Percentiles rank a stretch among this genome's conserved stretches.
These are phyloP conservation scores for Camponotus pennsylvanicus DNA, from an alignment of 1,140 invertebrate species.

Conservation along the genomic window DNA sequence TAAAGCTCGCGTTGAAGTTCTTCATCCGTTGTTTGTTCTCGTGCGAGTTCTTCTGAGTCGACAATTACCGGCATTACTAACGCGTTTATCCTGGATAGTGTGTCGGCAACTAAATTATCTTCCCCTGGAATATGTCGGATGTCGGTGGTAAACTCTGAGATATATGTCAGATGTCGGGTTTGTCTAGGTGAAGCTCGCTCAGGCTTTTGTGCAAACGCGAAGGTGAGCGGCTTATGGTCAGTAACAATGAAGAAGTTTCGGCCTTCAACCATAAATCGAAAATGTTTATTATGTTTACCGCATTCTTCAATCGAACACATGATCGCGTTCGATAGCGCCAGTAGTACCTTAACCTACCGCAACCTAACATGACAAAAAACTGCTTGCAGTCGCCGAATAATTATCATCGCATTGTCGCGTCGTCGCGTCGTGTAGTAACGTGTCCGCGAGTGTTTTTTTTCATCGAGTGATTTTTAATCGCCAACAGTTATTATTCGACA, in stretches of 20 bases:
- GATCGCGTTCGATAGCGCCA: too few species aligned
- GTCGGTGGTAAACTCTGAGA: background rate
- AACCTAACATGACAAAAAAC: too few species aligned
- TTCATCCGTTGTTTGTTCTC: background rate
- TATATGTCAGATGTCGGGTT: background rate
- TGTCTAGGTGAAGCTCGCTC: background rate
- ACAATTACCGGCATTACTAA: background rate
- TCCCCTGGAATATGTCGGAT: background rate
- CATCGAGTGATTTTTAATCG: too few species aligned
- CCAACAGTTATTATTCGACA: too few species aligned
- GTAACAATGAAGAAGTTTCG: background rate
- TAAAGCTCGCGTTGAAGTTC: background rate
- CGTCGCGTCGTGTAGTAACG: too few species aligned
- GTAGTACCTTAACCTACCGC: too few species aligned
- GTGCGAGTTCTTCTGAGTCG: background rate
- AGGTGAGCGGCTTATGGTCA: background rate
- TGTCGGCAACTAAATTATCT: background rate
- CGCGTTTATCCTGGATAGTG: background rate
- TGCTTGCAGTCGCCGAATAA: too few species aligned
- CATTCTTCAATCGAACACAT: too few species aligned
- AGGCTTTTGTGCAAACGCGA: background rate
- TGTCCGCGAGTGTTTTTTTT: too few species aligned
- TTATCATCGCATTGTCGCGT: too few species aligned
- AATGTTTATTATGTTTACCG: background rate
- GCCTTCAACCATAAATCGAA: constrained; percentile 4